A percentile compares a stretch with the other conserved stretches of the same genome.
phyloP scores from a whole-genome alignment of 2,797 vertebrate species.

The Sebastes vulpes region DNA sequence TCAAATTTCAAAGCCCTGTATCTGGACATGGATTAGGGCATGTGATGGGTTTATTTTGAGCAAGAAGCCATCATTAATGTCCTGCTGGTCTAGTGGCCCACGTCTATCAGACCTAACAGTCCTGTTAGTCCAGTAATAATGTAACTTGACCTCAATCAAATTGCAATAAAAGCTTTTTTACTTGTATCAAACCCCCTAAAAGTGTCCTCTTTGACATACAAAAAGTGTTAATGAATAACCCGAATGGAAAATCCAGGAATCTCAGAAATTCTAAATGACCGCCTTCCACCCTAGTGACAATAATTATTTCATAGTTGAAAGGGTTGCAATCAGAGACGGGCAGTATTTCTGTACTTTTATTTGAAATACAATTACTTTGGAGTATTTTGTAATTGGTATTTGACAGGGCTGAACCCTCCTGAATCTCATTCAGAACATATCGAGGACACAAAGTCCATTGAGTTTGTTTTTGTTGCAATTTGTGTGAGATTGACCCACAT shows the following conservation, averaged over 20 bases:
- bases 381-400: too few relatives aligned
- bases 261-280: neutral
- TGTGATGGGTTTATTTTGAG: conserved; percentile 55
- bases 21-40: conserved; percentile 30
- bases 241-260: too few relatives aligned
- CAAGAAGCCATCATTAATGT: conserved; percentile 20
- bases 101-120: conserved; percentile 15
- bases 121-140: neutral
- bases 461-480: too few relatives aligned
- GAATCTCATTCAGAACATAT: too few relatives aligned
- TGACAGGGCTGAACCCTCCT: too few relatives aligned
- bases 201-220: neutral
- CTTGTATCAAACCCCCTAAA: neutral
- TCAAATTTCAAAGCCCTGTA: conserved; percentile 43
- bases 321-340: neutral
- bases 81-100: conserved; percentile 30
- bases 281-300: neutral
- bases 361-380: neutral
- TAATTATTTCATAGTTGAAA: neutral
- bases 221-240: neutral
- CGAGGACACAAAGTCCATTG: too few relatives aligned
- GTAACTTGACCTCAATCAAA: neutral
- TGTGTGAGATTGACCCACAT: too few relatives aligned
- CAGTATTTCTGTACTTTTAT: neutral
- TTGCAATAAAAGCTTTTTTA: neutral